Base-by-base conservation (phyloP, 2,888 invertebrate species). In the Pheosia tremula region DNA sequence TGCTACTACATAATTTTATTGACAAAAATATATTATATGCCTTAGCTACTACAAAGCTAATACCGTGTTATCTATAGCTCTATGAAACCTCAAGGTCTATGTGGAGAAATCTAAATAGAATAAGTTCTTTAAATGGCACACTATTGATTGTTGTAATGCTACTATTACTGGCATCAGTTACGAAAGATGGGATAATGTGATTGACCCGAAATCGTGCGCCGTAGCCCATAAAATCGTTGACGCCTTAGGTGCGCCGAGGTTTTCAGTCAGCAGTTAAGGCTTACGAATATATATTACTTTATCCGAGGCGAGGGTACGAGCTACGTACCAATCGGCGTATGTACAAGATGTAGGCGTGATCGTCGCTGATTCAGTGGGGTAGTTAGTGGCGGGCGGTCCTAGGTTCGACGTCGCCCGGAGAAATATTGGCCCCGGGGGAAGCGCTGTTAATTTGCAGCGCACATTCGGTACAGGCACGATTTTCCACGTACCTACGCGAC, bases 311-410 rank as follows among this genome's bases (percentile, higher is more conserved):
- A 85, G 86, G 88, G 88, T 86, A 85, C 81, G 86, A 85, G 84
- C 82, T 80, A 82, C 85, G 88, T 90, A 88, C 85, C 92, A 93
- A 93, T 93, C 91, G 91, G 84, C 85, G 89, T 89, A 87, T 84
- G 88, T 89, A 93, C 93, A 93, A 90, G 92, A 85, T 90, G 93
- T 91, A 93, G 93, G 93, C 93, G 93, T 92, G 92, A 89, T 92
- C 90, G 88, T 84, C 84, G 91, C 92, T 93, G 93, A 93, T 92
- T 92, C 93, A 93, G 91, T 91, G 90, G 89, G 90, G 91, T 88
- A 91, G 91, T 91, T 91, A 90, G 88, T 86, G 88, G 90, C 90
- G 89, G 92, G 90, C 90, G 90, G 88, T 88, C 86, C 89, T 84
- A 85, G 90, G 88, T 90, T 89, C 89, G 86, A 88, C 91, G 89